phyloP scores from a whole-genome alignment of 2,888 invertebrate species.

The Rosalia funebris region DNA sequence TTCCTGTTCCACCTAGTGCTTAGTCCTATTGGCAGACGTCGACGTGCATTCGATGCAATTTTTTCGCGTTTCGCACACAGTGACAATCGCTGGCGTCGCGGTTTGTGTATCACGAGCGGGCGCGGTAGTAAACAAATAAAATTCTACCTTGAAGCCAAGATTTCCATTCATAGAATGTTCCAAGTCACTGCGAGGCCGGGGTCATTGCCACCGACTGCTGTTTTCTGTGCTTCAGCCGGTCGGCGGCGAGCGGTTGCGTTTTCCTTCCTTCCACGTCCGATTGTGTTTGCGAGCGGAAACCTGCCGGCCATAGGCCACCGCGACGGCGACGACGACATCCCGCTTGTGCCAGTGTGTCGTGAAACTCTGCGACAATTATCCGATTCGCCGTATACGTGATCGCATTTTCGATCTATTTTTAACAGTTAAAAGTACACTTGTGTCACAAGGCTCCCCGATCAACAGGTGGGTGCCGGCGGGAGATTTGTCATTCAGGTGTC shows the following conservation, averaged over 20 bases:
- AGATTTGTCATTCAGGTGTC: constrained; percentile 20
- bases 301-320: not conserved
- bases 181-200: constrained; percentile 44
- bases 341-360: too few relatives aligned
- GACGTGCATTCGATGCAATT: too few relatives aligned
- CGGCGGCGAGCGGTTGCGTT: constrained; percentile 19
- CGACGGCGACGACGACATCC: not conserved
- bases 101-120: too few relatives aligned
- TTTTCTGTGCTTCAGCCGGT: constrained; percentile 35
- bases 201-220: constrained; percentile 49
- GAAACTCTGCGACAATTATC: too few relatives aligned
- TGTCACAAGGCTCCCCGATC: not conserved
- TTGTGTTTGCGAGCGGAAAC: not conserved
- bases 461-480: constrained; percentile 15
- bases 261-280: not conserved
- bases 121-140: constrained; percentile 37
- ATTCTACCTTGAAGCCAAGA: constrained; percentile 44
- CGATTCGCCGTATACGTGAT: not conserved
- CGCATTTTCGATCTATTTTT: constrained; percentile 20
- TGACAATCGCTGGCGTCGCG: not conserved
- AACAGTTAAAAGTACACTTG: constrained; percentile 6
- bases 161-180: constrained; percentile 50
- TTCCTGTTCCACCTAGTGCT: too few relatives aligned
- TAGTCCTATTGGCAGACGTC: too few relatives aligned
- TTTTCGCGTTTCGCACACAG: not conserved